Evolutionary conservation across 2,797 vertebrate genomes (phyloP).

Genomic region (Botia almorhae): DNA sequence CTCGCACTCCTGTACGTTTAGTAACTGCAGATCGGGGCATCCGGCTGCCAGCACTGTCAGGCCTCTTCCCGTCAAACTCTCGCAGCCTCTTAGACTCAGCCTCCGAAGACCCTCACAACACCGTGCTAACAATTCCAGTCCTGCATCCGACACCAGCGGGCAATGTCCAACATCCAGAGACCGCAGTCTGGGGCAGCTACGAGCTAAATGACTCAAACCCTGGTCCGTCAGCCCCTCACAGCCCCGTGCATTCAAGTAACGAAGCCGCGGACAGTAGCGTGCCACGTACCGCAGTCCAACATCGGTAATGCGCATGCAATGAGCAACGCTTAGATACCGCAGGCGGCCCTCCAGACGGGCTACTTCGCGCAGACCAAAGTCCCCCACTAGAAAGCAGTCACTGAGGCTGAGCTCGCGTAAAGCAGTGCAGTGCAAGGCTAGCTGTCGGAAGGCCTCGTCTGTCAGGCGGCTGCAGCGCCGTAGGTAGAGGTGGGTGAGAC

Average conservation of each 20-base stretch:
- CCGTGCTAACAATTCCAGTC: slow-evolving; percentile 93
- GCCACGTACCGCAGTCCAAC: slow-evolving; percentile 96
- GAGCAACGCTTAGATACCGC: slow-evolving; percentile 95
- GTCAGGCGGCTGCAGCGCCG: slow-evolving; percentile 93
- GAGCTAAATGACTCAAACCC: slow-evolving; percentile 91
- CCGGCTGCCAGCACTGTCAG: slow-evolving; percentile 92
- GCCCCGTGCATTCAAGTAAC: slow-evolving; percentile 79
- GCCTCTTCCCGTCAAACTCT: slow-evolving; percentile 93
- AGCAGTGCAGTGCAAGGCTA: slow-evolving; percentile 91
- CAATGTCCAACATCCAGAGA: slow-evolving; percentile 97
- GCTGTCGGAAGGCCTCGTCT: slow-evolving; percentile 92
- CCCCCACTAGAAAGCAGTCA: slow-evolving; percentile 93
- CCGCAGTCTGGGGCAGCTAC: slow-evolving; percentile 94
- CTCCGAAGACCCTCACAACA: slow-evolving; percentile 94
- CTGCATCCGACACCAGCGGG: slow-evolving; percentile 93
- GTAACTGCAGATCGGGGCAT: slow-evolving; percentile 96
- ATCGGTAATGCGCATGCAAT: slow-evolving; percentile 94
- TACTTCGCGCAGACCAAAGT: slow-evolving; percentile 94
- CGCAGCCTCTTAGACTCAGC: slow-evolving; percentile 93
- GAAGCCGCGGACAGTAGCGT: slow-evolving; percentile 91
- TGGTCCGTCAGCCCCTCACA: slow-evolving; percentile 99
- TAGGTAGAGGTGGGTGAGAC: slow-evolving; percentile 93
- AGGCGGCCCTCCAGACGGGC: slow-evolving; percentile 94
- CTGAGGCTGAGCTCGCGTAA: slow-evolving; percentile 93
- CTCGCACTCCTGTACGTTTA: slow-evolving; percentile 98